Evolutionary conservation across 2,113 vertebrate genomes (phyloP).

Genomic region (Scytalopus superciliaris): DNA sequence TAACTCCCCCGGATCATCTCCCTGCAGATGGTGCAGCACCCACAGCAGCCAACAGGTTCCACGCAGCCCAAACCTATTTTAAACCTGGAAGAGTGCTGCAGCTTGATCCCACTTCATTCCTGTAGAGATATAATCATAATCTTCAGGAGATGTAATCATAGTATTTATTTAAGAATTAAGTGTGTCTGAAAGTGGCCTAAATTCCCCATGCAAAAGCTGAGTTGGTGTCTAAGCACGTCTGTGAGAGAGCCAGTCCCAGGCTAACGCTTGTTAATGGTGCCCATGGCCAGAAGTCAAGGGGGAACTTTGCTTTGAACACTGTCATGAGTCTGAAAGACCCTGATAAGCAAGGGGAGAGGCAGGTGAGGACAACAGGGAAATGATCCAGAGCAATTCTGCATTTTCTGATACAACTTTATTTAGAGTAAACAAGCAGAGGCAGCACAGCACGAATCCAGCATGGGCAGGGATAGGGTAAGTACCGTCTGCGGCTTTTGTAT

Average conservation of each 20-base stretch:
- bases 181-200: conserved; percentile 12
- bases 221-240: not conserved
- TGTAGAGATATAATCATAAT: conserved; percentile 10
- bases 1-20: not conserved
- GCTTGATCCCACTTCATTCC: not conserved
- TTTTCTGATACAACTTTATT: not conserved
- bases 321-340: not conserved
- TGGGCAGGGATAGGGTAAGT: rapidly evolving
- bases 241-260: rapidly evolving
- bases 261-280: rapidly evolving
- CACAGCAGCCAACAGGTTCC: not conserved
- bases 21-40: not conserved
- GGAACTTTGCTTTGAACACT: rapidly evolving
- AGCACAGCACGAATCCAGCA: not conserved
- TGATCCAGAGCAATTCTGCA: not conserved
- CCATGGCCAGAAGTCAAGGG: rapidly evolving
- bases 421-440: not conserved
- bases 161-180: conserved; percentile 43
- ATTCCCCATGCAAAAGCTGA: not conserved
- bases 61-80: not conserved
- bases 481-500: not conserved
- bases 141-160: not conserved
- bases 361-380: not conserved
- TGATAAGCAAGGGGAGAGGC: rapidly evolving
- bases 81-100: not conserved